Evolutionary conservation across 2,113 vertebrate genomes (phyloP), one percentile per base, ranked within the genome.

Genomic region (Myrmecophaga tridactyla): DNA sequence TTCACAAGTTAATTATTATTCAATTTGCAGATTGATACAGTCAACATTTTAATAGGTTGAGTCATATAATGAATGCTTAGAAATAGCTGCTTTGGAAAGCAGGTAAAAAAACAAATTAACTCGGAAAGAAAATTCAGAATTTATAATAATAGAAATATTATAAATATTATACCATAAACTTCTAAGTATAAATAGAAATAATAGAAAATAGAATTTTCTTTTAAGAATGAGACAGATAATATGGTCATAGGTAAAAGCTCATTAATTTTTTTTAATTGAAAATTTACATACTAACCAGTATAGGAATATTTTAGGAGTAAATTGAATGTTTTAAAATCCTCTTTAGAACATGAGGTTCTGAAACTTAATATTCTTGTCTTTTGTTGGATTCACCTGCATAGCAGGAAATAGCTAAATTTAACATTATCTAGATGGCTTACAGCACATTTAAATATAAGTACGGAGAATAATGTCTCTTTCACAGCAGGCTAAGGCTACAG

Each of bases 1-100:
- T 73, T 82, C 81, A 56, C 70, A 86, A 95, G 9, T 60, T 41
- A 90, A 51, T 51, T 67, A 97, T 94, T 97, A 96, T 81, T 63
- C 88, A 96, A 90, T 80, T 10, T 84, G 17, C 3, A 94, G 46
- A 92, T 6, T 65, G 51, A 88, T 53, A 23, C 7, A 88, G 14
- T 84, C 31, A 96, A 93, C 94, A 62, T 20, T 34, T 41, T 85
- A 92, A 83, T 91, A 34, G 90, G 73, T 36, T 93, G 46, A 89
- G 25, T 86, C 77, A 92, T 62, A 85, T 58, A 89, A 73, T 82
- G 41, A 91, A 78, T 67, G 8, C 69, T 95, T 75, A 82, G 36
- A 96, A 76, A 73, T 65, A 9, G 70, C 3, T 90, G 51, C 31
- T 58, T 96, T 89, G 69, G 58, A 89, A 94, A 88, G n/a, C 4